Evolutionary conservation across 2,113 vertebrate genomes (phyloP).

Genomic region (Ctenodactylus gundi): DNA sequence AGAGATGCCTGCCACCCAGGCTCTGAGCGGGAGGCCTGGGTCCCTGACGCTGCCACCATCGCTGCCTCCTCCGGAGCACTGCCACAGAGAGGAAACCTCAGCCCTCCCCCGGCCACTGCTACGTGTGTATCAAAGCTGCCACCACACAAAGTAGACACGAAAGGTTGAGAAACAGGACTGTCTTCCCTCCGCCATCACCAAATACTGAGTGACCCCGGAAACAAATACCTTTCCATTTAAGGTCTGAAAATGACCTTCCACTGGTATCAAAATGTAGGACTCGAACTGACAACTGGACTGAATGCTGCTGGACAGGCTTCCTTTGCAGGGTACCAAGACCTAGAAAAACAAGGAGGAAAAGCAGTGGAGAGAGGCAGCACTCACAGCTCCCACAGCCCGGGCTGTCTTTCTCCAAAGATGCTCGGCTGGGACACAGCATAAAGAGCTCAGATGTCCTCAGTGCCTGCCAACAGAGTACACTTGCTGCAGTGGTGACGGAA

Average conservation of each 20-base stretch:
- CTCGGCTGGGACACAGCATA: neutral
- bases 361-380: rapidly evolving
- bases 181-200: neutral
- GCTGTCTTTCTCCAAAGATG: neutral
- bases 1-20: rapidly evolving
- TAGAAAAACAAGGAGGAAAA: constrained; percentile 30
- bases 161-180: neutral
- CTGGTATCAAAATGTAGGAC: constrained; percentile 90
- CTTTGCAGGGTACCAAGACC: constrained; percentile 95
- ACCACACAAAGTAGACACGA: rapidly evolving
- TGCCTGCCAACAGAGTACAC: too few relatives aligned
- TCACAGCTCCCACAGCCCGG: neutral
- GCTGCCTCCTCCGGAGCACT: neutral
- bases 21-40: too few relatives aligned
- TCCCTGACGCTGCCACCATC: neutral
- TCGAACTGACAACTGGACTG: constrained; percentile 90
- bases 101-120: neutral
- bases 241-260: constrained; percentile 90
- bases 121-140: neutral
- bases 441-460: neutral
- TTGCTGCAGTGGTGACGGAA: neutral
- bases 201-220: neutral
- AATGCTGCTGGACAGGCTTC: constrained; percentile 85
- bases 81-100: neutral
- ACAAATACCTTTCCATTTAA: constrained; percentile 92